phyloP scores from a whole-genome alignment of 2,797 vertebrate species.

The Apogon talboti region DNA sequence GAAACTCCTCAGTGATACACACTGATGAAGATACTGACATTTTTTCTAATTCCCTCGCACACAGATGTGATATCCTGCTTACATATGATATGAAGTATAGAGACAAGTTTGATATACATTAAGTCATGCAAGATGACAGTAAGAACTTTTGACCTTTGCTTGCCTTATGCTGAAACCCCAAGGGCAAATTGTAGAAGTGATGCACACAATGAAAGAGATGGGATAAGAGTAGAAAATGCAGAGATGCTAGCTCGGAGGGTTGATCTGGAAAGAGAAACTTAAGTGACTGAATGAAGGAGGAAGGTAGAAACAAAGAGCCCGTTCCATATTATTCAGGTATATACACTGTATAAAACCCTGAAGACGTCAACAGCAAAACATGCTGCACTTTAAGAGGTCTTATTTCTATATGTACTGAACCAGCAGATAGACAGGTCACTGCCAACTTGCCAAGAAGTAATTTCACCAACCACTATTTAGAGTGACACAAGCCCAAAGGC shows the following conservation, averaged over 20 bases:
- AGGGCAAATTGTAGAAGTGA: conserved; percentile 40
- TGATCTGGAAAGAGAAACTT: conserved; percentile 11
- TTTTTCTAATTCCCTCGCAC: conserved; percentile 23
- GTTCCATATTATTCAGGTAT: no score
- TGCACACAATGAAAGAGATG: conserved; percentile 41
- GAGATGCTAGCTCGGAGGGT: conserved; percentile 27
- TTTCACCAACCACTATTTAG: conserved; percentile 56
- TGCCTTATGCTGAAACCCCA: conserved; percentile 60
- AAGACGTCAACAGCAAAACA: conserved; percentile 12
- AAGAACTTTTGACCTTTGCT: conserved; percentile 74
- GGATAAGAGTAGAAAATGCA: conserved; percentile 31
- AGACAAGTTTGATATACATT: conserved; percentile 65
- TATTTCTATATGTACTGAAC: conserved; percentile 43
- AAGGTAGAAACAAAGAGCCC: neutral
- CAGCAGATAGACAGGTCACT: conserved; percentile 25
- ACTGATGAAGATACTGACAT: conserved; percentile 32
- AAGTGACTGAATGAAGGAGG: neutral
- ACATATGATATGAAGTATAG: conserved; percentile 53
- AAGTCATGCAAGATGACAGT: conserved; percentile 79
- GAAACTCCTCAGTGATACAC: conserved; percentile 40
- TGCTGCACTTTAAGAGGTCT: conserved; percentile 8
- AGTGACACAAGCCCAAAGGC: conserved; percentile 73
- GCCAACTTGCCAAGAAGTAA: conserved; percentile 51
- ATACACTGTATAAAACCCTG: neutral
- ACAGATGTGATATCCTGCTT: conserved; percentile 46